phyloP scores from a whole-genome alignment of 2,888 invertebrate genomes.

The Thecophora atra region DNA sequence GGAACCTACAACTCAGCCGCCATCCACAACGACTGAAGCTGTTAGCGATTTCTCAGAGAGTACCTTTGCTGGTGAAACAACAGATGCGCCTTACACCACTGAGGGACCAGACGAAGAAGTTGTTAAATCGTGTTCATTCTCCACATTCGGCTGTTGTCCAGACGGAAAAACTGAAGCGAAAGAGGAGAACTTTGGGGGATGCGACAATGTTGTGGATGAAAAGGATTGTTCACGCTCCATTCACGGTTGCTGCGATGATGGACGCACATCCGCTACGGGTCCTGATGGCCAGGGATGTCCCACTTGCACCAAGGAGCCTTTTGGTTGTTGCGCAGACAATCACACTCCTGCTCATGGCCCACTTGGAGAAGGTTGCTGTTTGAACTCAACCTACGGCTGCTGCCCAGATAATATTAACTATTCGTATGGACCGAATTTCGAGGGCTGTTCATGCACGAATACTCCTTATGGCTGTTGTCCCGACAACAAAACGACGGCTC shows the following conservation, averaged over 20 bases:
- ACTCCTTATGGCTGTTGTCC: constrained; percentile 87
- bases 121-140: constrained; percentile 64
- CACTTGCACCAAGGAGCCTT: constrained; percentile 74
- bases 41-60: constrained; percentile 40
- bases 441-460: constrained; percentile 83
- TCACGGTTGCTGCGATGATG: constrained; percentile 83
- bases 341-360: constrained; percentile 87
- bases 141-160: constrained; percentile 74
- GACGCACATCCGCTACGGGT: constrained; percentile 73
- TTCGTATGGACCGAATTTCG: constrained; percentile 80
- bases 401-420: constrained; percentile 88
- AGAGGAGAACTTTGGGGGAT: constrained; percentile 67
- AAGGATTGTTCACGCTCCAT: constrained; percentile 69
- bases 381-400: constrained; percentile 80
- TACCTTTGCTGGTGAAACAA: constrained; percentile 44
- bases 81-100: constrained; percentile 63
- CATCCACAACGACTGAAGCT: constrained; percentile 52
- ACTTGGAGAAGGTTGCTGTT: constrained; percentile 83
- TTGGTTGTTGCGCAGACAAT: constrained; percentile 89
- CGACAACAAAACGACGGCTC: constrained; percentile 80
- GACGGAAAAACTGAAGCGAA: constrained; percentile 74
- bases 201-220: constrained; percentile 48
- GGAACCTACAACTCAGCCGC: constrained; percentile 67
- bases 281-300: constrained; percentile 79
- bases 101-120: constrained; percentile 42